Percentiles rank a stretch among this genome's conserved stretches.
phyloP scores from a whole-genome alignment of 2,113 vertebrate species.

The Sigmodon hispidus region DNA sequence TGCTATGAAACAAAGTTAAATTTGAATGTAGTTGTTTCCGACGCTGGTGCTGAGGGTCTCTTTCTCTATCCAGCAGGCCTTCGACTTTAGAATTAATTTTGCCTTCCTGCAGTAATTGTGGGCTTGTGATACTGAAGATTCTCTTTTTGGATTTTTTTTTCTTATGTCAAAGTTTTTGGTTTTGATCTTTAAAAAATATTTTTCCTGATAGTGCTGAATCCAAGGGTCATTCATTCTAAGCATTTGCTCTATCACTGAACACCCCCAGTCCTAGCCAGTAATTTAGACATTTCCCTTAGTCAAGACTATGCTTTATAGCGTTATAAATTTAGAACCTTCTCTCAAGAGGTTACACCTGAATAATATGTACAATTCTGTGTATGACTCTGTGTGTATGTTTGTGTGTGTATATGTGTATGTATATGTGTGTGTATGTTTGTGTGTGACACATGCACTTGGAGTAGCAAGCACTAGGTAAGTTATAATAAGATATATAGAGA shows the following conservation, averaged over 20 bases:
- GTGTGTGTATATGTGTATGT: not conserved
- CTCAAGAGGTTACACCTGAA: not conserved
- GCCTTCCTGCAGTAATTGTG: slow-evolving; percentile 8
- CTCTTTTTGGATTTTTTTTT: not conserved
- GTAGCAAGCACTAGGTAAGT: not conserved
- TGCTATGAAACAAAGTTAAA: not conserved
- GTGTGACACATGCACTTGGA: not conserved
- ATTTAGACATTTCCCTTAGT: slow-evolving; percentile 4
- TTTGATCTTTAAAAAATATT: not conserved
- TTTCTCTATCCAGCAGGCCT: not conserved
- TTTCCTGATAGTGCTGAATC: not conserved
- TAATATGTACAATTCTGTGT: slow-evolving; percentile 3
- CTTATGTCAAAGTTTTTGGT: slow-evolving; percentile 21
- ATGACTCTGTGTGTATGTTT: not conserved
- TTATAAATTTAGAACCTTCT: slow-evolving; percentile 19
- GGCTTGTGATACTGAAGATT: not conserved
- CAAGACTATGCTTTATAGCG: slow-evolving; percentile 7
- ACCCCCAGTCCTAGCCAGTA: not conserved
- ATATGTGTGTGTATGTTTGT: no score
- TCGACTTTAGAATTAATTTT: not conserved
- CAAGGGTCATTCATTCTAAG: not conserved
- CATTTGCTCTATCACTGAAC: not conserved
- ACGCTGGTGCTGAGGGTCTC: not conserved
- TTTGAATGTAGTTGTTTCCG: slow-evolving; percentile 30
- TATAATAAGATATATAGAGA: slow-evolving; percentile 31